Conservation (phyloP, 2,888 invertebrate species). For the Myopa testacea region DNA sequence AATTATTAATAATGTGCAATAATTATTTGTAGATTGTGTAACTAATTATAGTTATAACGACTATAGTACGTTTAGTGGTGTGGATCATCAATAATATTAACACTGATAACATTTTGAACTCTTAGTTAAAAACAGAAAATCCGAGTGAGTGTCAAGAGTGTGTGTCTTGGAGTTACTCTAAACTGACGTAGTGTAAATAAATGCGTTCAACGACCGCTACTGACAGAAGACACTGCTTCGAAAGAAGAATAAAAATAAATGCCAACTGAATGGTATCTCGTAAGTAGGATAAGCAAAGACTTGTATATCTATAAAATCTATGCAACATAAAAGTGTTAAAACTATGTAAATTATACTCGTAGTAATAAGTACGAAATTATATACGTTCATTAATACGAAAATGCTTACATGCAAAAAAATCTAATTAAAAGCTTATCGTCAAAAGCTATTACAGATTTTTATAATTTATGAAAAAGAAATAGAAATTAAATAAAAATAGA, state of each 20-base stretch:
- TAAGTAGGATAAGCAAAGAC: too few relatives aligned
- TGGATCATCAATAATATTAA: not conserved
- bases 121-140: not conserved
- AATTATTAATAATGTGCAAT: too few relatives aligned
- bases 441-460: not conserved
- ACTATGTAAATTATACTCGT: too few relatives aligned
- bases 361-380: not conserved
- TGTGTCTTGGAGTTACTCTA: not conserved
- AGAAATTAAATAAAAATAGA: not conserved
- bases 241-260: not conserved
- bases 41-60: not conserved
- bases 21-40: slow-evolving; percentile 9
- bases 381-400: not conserved
- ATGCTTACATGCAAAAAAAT: not conserved
- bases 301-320: too few relatives aligned
- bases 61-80: not conserved
- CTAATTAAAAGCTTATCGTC: not conserved
- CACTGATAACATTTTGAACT: slow-evolving; percentile 38
- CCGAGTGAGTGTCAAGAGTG: slow-evolving; percentile 9
- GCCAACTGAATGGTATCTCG: not conserved
- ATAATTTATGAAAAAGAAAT: not conserved
- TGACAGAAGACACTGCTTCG: not conserved
- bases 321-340: too few relatives aligned
- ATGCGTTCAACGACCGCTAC: slow-evolving; percentile 22
- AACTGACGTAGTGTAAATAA: not conserved